Evolutionary conservation across 2,113 vertebrate species (phyloP), one percentile per base, ranked within the genome.

Genomic region (Ameiurus melas): DNA sequence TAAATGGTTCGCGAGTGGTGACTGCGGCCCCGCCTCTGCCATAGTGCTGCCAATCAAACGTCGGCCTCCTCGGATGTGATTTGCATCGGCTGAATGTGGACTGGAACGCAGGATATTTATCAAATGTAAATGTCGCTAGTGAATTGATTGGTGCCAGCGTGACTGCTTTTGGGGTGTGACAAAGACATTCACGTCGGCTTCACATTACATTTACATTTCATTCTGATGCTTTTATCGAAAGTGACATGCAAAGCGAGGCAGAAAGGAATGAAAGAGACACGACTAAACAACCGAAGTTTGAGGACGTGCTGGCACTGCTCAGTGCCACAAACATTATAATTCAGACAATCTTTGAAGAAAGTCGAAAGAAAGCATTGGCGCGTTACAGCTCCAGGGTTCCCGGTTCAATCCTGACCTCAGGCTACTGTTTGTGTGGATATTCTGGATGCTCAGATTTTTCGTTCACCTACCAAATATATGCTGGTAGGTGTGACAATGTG

Each of bases 41-140:
- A 20, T 47, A 39, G 81, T 30, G 64, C 75, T 85, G 85, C 87
- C 88, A 78, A 68, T 90, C 85, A 83, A 89, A 89, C 19, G 20
- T 47, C 77, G 39, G 64, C n/a, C 55, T 84, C 79, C 47, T 71
- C 3, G 12, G 39, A 60, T 83, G 55, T 36, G 43, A 87, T 87
- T 89, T 85, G 82, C 88, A 87, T 89, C 60, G 53, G 22, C 25
- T 22, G 13, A 60, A 80, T 17, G 85, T 66, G 64, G 73, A 36
- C 60, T 4, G 55, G 79, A 66, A 53, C 53, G 83, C 30, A 30
- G 83, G n/a, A 71, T 55, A 55, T 79, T 55, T 57, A 85, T 80
- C 73, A 55, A 43, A 88, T 85, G 60, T 68, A 43, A 80, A 36
- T 79, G 27, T 22, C 71, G 75, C 22, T 30, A 10, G 51, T 19